Conservation (phyloP, 92 coral and sea anemone species). For the Epizoanthus rinbou region DNA sequence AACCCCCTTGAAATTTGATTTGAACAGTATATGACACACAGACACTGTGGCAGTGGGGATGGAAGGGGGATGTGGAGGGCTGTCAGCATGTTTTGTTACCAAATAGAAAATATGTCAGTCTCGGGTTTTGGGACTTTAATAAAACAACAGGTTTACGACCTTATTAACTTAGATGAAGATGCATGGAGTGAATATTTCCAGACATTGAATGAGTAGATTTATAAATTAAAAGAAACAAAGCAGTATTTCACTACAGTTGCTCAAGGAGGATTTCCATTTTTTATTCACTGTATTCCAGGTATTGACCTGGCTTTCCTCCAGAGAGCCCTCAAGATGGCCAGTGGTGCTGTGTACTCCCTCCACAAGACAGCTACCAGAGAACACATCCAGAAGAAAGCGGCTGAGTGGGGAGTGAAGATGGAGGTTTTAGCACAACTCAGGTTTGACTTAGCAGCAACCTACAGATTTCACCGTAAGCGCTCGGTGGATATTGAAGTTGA, state of each 20-base stretch:
- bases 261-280: neutral
- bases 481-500: constrained; percentile 97
- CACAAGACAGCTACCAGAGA: constrained; percentile 96
- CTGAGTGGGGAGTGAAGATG: constrained; percentile 75
- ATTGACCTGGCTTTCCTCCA: constrained; percentile 88
- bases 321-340: constrained; percentile 77
- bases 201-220: too few species aligned
- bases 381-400: constrained; percentile 74
- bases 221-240: too few species aligned
- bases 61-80: too few species aligned
- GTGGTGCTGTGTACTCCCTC: constrained; percentile 84
- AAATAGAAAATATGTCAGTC: too few species aligned
- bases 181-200: neutral
- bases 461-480: constrained; percentile 82
- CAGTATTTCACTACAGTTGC: neutral
- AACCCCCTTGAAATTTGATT: too few species aligned
- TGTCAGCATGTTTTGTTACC: too few species aligned
- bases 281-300: constrained; percentile 52
- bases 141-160: neutral
- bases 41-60: too few species aligned
- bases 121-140: too few species aligned
- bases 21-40: too few species aligned
- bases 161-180: neutral
- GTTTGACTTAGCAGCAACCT: constrained; percentile 84
- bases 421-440: constrained; percentile 96